These are phyloP conservation scores for Iphiclides podalirius DNA, from an alignment of 2,888 invertebrate species.

Conservation along the genomic window DNA sequence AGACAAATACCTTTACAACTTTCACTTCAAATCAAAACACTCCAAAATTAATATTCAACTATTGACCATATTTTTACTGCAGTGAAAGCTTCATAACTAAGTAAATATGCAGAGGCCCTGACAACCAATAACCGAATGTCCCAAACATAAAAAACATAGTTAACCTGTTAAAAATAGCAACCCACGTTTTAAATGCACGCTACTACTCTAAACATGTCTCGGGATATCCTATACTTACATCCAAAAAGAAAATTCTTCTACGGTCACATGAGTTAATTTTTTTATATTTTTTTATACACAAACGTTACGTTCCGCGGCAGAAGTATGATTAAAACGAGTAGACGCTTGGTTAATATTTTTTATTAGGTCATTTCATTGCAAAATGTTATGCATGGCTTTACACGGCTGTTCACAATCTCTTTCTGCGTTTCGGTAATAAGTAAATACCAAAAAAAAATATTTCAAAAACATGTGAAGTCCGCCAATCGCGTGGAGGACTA, in stretches of 20 bases:
- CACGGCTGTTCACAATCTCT: conserved; percentile 33
- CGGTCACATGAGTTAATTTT: no score
- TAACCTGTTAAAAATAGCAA: conserved; percentile 56
- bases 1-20: conserved; percentile 38
- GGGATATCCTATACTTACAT: conserved; percentile 38
- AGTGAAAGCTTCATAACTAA: conserved; percentile 30
- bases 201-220: conserved; percentile 39
- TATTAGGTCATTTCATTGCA: conserved; percentile 43
- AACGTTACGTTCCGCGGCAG: conserved; percentile 23
- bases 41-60: conserved; percentile 26
- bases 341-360: conserved; percentile 32
- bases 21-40: conserved; percentile 41
- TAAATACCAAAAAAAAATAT: no score
- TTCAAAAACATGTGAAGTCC: no score
- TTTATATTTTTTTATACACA: conserved; percentile 23
- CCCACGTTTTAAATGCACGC: conserved; percentile 33
- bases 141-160: conserved; percentile 48
- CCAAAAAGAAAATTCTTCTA: conserved; percentile 29
- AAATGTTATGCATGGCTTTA: conserved; percentile 38
- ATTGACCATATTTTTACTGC: conserved; percentile 57
- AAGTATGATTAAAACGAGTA: conserved; percentile 25
- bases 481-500: no score
- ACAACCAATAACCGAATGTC: conserved; percentile 63
- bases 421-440: conserved; percentile 25
- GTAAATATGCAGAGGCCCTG: conserved; percentile 41